phyloP scores from a whole-genome alignment of 2,888 invertebrate genomes.

The Sipunculus nudus region DNA sequence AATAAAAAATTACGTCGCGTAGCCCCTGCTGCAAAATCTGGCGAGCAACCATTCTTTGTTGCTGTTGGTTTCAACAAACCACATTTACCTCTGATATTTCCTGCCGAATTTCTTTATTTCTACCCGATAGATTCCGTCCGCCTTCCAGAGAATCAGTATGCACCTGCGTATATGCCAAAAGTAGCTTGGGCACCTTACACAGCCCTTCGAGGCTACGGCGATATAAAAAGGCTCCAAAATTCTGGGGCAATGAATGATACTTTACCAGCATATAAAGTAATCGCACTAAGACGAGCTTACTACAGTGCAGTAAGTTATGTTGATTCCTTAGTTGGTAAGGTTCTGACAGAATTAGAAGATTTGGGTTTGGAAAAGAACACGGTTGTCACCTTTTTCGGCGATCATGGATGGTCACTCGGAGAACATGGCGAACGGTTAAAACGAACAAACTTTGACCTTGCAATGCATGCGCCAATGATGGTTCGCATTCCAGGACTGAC shows the following conservation, averaged over 20 bases:
- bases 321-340: constrained; percentile 35
- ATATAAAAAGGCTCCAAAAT: constrained; percentile 35
- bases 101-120: constrained; percentile 26
- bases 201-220: constrained; percentile 41
- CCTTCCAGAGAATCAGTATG: constrained; percentile 43
- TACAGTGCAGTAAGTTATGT: constrained; percentile 41
- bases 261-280: no score
- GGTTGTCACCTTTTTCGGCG: constrained; percentile 42
- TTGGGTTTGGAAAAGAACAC: constrained; percentile 37
- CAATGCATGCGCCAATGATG: constrained; percentile 47
- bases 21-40: constrained; percentile 9
- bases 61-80: constrained; percentile 43
- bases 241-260: constrained; percentile 45
- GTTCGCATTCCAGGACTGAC: constrained; percentile 47
- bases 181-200: constrained; percentile 45
- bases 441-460: constrained; percentile 46
- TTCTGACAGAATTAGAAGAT: constrained; percentile 26
- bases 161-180: constrained; percentile 43
- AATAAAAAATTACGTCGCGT: no score
- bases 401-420: constrained; percentile 47
- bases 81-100: constrained; percentile 41
- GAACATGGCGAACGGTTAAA: constrained; percentile 48
- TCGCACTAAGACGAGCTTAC: constrained; percentile 41
- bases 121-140: constrained; percentile 25
- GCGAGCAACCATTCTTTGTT: constrained; percentile 38